Evolutionary conservation across 1,140 invertebrate genomes (phyloP).

Genomic region (Drosophila elegans): DNA sequence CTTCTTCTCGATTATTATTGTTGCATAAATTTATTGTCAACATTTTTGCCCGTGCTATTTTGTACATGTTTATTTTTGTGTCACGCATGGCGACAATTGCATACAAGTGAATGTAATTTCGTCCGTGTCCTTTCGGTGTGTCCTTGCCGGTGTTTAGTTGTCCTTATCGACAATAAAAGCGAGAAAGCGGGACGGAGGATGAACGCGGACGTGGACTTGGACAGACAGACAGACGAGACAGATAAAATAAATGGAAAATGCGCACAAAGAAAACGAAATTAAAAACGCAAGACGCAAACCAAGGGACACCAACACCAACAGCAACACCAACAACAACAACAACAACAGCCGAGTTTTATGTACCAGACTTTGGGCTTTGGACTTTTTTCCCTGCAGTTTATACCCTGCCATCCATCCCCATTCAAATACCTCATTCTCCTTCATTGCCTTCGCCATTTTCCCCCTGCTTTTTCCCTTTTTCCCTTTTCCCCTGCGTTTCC

Average conservation of each 20-base stretch:
- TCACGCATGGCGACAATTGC: conserved; percentile 61
- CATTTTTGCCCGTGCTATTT: conserved; percentile 7
- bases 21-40: conserved; percentile 70
- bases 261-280: conserved; percentile 77
- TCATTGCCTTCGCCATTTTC: conserved; percentile 26
- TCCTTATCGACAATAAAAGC: conserved; percentile 19
- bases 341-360: conserved; percentile 41
- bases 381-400: not conserved
- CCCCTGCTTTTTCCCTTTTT: not conserved
- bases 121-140: conserved; percentile 23
- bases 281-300: conserved; percentile 65
- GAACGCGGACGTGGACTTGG: not conserved
- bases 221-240: conserved; percentile 33
- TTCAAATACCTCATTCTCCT: conserved; percentile 44
- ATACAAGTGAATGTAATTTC: conserved; percentile 20
- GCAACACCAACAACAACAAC: conserved; percentile 33
- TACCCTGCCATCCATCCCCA: conserved; percentile 22
- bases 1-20: conserved; percentile 40
- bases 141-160: conserved; percentile 44
- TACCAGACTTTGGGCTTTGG: conserved; percentile 12
- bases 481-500: not conserved
- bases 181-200: conserved; percentile 1
- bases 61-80: conserved; percentile 21
- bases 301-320: conserved; percentile 29
- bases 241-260: conserved; percentile 63